Base-by-base conservation (phyloP, 2,888 invertebrate genomes). In the Pecten maximus region DNA sequence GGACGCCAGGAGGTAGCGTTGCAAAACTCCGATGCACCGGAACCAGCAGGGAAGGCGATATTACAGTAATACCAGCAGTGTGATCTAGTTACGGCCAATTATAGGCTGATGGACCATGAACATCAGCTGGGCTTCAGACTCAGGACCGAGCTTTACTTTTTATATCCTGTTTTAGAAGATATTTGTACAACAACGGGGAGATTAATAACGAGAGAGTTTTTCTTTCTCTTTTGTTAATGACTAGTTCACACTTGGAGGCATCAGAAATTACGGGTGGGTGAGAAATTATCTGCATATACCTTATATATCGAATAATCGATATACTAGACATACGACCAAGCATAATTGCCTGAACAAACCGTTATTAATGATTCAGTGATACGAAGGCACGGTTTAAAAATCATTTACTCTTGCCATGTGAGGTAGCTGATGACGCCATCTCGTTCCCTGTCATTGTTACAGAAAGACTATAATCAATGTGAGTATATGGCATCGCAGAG, bases 381-480 rank as follows among this genome's bases (percentile, higher is more conserved):
- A 35, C 16, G 74, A 74, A 74, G 74, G 74, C 74, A 74, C 74
- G 74, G 74, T 74, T 74, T 74, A 35, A 74, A 74, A 74, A 74
- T 74, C 74, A 74, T 74, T 74, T 74, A 74, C 74, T 74, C 35
- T 28, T 74, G 74, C 74, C 74, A 35, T 74, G 35, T 74, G 74
- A 74, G 50, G 74, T 74, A 35, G 74, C 35, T 28, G 74, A 74
- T 74, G 74, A 74, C 74, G 74, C 74, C 74, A 74, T 28, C 74
- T 74, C 74, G 28, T 74, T 74, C 74, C 12, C 74, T 35, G 74
- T 74, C 74, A 74, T 74, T 74, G 74, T 74, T 74, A 74, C 28
- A 74, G 74, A 74, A 74, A 74, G 74, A 74, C 74, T 74, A 74
- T 74, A 74, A 74, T 74, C 74, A 74, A 74, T 74, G 28, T 28